Evolutionary conservation across 2,113 vertebrate species (phyloP).

Genomic region (Festucalex cinctus): DNA sequence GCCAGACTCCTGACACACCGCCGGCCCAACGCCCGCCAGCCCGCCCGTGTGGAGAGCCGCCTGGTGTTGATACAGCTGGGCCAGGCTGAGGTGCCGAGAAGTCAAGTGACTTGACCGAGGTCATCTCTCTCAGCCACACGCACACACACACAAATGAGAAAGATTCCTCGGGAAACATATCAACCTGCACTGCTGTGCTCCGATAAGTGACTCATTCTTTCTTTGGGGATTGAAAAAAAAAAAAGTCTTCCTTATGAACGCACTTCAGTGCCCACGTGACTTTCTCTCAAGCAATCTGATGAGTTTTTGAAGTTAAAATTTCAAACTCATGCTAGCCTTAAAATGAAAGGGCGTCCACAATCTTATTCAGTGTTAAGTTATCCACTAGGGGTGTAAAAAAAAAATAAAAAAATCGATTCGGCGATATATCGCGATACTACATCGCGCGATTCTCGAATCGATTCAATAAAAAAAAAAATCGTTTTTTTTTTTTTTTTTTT

Average conservation of each 20-base stretch:
- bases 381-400: no score
- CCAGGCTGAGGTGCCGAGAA: conserved; percentile 63
- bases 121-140: conserved; percentile 48
- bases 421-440: no score
- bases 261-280: background rate
- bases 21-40: conserved; percentile 51
- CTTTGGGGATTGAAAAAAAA: conserved; percentile 40
- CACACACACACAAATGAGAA: conserved; percentile 21
- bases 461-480: no score
- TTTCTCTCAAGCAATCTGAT: no score
- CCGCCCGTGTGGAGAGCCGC: conserved; percentile 33
- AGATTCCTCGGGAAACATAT: no score
- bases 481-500: no score
- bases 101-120: conserved; percentile 72
- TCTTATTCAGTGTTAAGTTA: no score
- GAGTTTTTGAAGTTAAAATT: no score
- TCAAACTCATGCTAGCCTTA: no score
- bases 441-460: no score
- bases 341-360: no score
- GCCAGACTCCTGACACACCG: conserved; percentile 56
- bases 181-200: conserved; percentile 25
- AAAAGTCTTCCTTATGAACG: conserved; percentile 32
- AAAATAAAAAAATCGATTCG: no score
- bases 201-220: conserved; percentile 51
- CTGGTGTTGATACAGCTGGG: conserved; percentile 74